These are phyloP conservation scores for Laticauda colubrina DNA, from an alignment of 2,113 vertebrate species.

Conservation along the genomic window DNA sequence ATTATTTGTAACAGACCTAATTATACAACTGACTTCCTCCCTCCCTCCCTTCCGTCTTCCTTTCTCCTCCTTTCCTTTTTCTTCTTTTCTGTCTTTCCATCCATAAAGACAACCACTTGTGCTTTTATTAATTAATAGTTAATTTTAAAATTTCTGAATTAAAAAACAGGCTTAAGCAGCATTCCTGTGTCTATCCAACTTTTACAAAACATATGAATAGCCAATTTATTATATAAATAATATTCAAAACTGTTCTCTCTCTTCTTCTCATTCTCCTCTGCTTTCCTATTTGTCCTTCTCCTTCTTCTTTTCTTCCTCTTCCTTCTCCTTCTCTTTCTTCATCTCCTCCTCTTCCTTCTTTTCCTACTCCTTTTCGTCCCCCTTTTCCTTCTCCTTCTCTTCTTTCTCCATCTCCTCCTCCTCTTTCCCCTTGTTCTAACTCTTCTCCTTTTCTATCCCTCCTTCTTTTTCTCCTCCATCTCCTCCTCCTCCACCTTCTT, in stretches of 20 bases:
- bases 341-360: fast-evolving
- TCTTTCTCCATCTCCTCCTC: no score
- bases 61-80: neutral
- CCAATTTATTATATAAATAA: neutral
- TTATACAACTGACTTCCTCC: neutral
- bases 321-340: neutral
- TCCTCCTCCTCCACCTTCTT: neutral
- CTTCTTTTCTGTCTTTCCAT: neutral
- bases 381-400: neutral
- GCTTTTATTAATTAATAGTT: neutral
- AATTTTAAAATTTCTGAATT: neutral
- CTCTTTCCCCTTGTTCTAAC: neutral
- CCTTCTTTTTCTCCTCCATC: neutral
- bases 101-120: neutral
- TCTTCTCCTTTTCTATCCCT: neutral
- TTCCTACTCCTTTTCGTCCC: fast-evolving
- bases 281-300: neutral
- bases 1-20: neutral
- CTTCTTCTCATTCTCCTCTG: neutral
- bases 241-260: neutral
- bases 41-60: neutral
- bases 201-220: neutral
- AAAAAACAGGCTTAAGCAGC: neutral
- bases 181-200: neutral
- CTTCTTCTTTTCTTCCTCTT: neutral